A percentile compares a stretch with the other conserved stretches of the same genome.
Conservation (phyloP, 1,140 invertebrate genomes). For the Chrysomallon squamiferum region DNA sequence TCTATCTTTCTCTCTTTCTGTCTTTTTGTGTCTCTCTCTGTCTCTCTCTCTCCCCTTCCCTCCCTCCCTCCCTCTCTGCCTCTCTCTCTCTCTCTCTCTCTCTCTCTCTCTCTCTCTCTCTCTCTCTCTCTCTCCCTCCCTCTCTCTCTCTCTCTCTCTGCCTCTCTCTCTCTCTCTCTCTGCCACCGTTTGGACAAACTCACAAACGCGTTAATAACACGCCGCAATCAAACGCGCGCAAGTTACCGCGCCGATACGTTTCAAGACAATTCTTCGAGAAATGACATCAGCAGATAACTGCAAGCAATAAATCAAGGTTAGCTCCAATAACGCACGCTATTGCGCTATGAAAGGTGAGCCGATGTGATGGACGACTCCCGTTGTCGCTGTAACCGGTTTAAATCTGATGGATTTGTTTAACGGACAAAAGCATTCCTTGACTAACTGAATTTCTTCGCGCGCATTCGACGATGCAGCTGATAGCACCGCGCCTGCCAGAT, state of each 20-base stretch:
- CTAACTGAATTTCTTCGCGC: not conserved
- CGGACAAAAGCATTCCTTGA: not conserved
- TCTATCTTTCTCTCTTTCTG: constrained; percentile 4
- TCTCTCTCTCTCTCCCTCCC: not conserved
- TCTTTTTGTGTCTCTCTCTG: constrained; percentile 4
- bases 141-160: not conserved
- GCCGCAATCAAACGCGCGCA: no score
- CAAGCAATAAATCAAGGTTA: not conserved
- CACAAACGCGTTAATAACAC: no score
- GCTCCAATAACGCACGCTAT: not conserved
- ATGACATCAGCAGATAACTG: not conserved
- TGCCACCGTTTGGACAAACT: no score
- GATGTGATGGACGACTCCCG: not conserved
- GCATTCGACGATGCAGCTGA: no score
- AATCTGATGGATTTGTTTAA: not conserved
- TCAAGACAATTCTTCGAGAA: no score
- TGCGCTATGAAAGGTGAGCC: not conserved
- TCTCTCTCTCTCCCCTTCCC: constrained; percentile 8
- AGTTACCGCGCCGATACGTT: no score
- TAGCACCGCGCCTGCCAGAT: no score
- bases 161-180: constrained; percentile 1
- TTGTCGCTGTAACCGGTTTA: not conserved
- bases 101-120: not conserved
- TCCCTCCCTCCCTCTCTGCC: constrained; percentile 13
- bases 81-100: constrained; percentile 3